Base-by-base conservation (phyloP, 2,888 invertebrate genomes). In the Microctonus hyperodae region DNA sequence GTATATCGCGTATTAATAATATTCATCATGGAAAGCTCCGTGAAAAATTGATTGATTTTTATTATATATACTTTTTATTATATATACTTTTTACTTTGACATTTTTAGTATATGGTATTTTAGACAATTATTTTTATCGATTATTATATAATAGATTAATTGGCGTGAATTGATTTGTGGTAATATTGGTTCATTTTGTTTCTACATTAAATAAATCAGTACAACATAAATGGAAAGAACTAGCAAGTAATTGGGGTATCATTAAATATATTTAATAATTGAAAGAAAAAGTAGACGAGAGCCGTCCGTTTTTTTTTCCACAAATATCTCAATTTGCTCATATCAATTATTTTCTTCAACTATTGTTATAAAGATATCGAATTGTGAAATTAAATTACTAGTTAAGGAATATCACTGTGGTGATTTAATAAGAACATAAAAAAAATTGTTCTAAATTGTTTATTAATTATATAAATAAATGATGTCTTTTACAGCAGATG, bases 271-370 rank as follows among this genome's bases (percentile, higher is more conserved):
- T 37, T 37, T 6, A 16, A 44, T 20, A 16, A 16, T 44, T 44
- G 3, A 44, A 16, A 6, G n/a, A 3, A 16, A 6, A 40, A 64
- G 31, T 25, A 37, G 59, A 65, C 28, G 40, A 59, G 23, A 65
- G 58, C 58, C 59, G 65, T 65, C 59, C 65, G 40, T 59, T 40
- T 59, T 65, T 65, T 51, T 31, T 48, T 16, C 16, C 23, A 55
- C 53, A 55, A 63, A 53, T 37, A 53, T 53, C 33, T 11, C 16
- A 4, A 58, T 58, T 23, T n/a, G 40, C 35, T 20, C n/a, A 58
- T 9, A 3, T 58, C 1, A 28, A 58, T 58, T 58, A 40, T 40
- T 35, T 23, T 23, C 58, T 20, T 25, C n/a, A 35, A 33, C 9
- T n/a, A 57, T 22, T 37, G 13, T 20, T 28, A 13, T 10, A 37